Evolutionary conservation across 2,797 vertebrate genomes (phyloP).

Genomic region (Microtus obscurus): DNA sequence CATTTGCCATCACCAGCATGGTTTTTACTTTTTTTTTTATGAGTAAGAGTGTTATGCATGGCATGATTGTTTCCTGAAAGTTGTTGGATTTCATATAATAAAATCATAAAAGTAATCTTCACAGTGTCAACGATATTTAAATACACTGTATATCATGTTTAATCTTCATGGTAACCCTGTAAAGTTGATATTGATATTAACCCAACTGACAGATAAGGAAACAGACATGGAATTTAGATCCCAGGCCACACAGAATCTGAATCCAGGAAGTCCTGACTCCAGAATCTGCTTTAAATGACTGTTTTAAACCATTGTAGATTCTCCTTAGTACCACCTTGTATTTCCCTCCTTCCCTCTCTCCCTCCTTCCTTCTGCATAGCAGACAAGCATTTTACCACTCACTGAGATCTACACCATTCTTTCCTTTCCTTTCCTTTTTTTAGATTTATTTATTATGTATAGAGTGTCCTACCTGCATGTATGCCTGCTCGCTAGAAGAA

Average conservation of each 20-base stretch:
- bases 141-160: background rate
- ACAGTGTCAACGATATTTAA: background rate
- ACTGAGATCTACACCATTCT: background rate
- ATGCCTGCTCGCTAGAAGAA: no score
- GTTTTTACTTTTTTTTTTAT: background rate
- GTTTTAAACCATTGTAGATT: background rate
- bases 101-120: background rate
- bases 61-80: background rate
- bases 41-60: conserved; percentile 24
- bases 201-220: background rate
- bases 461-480: no score
- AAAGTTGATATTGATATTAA: background rate
- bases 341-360: background rate
- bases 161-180: background rate
- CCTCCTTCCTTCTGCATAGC: background rate
- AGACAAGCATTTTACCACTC: background rate
- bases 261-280: background rate
- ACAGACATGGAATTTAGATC: background rate
- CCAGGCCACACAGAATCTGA: conserved; percentile 1
- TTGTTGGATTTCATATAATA: conserved; percentile 31
- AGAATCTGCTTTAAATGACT: conserved; percentile 33
- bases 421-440: no score
- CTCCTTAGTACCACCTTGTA: background rate
- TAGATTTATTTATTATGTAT: no score
- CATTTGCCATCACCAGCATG: background rate